Evolutionary conservation across 1,140 invertebrate species (phyloP).

Genomic region (Drosophila chauvacae): DNA sequence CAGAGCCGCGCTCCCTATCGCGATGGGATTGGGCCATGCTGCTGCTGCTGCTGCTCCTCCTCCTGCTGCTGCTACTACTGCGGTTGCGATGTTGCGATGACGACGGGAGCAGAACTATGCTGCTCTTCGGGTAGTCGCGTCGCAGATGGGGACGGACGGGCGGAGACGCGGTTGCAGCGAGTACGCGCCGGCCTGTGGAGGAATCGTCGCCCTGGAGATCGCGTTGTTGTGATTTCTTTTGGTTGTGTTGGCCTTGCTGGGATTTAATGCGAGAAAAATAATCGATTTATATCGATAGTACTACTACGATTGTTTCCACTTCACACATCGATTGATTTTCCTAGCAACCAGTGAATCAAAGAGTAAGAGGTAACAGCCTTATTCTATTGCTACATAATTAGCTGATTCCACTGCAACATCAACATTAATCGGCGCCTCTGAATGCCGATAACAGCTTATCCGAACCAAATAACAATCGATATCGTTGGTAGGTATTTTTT

Average conservation of each 20-base stretch:
- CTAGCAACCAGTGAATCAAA: neutral
- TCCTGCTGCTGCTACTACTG: neutral
- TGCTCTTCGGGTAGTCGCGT: conserved; percentile 6
- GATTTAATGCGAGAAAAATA: neutral
- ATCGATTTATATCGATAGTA: neutral
- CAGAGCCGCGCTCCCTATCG: conserved; percentile 85
- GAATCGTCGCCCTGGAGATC: conserved; percentile 19
- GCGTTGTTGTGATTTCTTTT: conserved; percentile 19
- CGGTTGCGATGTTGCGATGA: conserved; percentile 8
- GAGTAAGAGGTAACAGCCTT: neutral
- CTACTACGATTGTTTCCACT: neutral
- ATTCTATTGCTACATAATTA: neutral
- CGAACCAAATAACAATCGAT: too few species aligned
- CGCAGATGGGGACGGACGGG: conserved; percentile 9
- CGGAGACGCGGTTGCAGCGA: conserved; percentile 11
- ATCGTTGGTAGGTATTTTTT: too few species aligned
- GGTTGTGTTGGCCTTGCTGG: conserved; percentile 16
- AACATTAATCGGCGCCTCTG: too few species aligned
- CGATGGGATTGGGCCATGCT: conserved; percentile 61
- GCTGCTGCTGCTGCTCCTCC: neutral
- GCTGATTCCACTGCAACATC: too few species aligned
- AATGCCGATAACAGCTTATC: too few species aligned
- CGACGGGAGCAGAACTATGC: conserved; percentile 6
- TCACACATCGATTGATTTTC: neutral
- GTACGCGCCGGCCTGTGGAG: conserved; percentile 12